Base-by-base conservation (phyloP, 2,113 vertebrate species). In the Poeciliopsis occidentalis region DNA sequence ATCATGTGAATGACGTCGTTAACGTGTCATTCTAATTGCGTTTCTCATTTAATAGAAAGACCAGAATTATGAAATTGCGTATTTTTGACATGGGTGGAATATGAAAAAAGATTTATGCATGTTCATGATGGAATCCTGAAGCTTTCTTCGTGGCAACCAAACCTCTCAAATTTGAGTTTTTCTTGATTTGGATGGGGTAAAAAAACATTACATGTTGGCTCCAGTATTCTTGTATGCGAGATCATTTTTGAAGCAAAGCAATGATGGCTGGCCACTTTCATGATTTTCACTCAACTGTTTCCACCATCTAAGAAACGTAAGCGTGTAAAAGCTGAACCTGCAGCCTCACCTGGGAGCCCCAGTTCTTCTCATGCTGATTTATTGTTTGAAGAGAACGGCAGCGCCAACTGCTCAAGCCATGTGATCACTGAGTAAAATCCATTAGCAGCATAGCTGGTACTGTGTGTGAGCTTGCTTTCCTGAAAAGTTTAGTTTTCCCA, bases 391-490 rank as follows among this genome's bases (percentile, higher is more conserved):
- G 64, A 83, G 76, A 86, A 70, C 76, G 60, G 83, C 85, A 65
- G 79, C 66, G 79, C 77, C 82, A 82, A 89, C 89, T 87, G 87
- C 68, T 69, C 70, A 83, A 89, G 85, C 82, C 12, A n/a, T 34
- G 60, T 60, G 77, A 85, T 72, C 65, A 12, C 82, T 75, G 81
- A 75, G 63, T 82, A 76, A 68, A 87, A 82, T 79, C 83, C 76
- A 86, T 88, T 88, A 87, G 78, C n/a, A 51, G 73, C 39, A n/a
- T 69, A 60, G 83, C 64, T 83, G 26, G 7, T 30, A 47, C 31
- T 64, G 27, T 31, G 15, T 11, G 7, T 22, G 17, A 19, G 51
- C 7, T 54, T 10, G 24, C n/a, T 54, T 17, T n/a, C n/a, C n/a
- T n/a, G n/a, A n/a, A n/a, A n/a, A n/a, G n/a, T n/a, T n/a, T n/a